phyloP scores from a whole-genome alignment of 1,140 invertebrate species.

The Diplogasteroides magnus region DNA sequence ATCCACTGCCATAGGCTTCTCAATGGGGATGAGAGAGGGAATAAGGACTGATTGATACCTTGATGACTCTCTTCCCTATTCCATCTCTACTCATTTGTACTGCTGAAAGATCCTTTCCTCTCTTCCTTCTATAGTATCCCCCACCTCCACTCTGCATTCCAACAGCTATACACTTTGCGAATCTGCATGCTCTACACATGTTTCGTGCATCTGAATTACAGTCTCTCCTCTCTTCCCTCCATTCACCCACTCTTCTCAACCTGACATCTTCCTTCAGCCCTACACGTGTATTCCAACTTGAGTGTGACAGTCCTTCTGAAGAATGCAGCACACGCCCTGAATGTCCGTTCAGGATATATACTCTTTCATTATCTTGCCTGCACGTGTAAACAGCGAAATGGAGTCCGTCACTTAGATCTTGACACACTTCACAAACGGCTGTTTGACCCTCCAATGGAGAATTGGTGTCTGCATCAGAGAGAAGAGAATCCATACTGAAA shows the following conservation, averaged over 20 bases:
- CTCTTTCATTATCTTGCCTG: background rate
- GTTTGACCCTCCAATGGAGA: too few species aligned
- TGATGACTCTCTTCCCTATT: background rate
- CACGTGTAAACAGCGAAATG: conserved; percentile 17
- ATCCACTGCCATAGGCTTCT: too few species aligned
- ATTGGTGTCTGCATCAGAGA: too few species aligned
- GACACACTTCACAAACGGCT: conserved; percentile 12
- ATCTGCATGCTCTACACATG: conserved; percentile 5
- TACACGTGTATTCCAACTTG: conserved; percentile 3
- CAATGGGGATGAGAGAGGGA: too few species aligned
- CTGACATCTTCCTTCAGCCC: background rate
- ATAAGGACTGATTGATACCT: too few species aligned
- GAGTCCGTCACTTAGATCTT: conserved; percentile 3
- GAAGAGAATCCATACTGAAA: too few species aligned
- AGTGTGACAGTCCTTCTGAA: conserved; percentile 15
- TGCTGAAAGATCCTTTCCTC: background rate
- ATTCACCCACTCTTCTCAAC: background rate
- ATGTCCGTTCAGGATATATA: background rate
- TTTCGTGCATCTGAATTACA: conserved; percentile 5
- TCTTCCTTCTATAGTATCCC: too few species aligned
- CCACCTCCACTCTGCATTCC: conserved; percentile 2
- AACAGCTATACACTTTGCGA: conserved; percentile 2
- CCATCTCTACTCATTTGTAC: conserved; percentile 5
- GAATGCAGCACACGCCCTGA: conserved; percentile 22
- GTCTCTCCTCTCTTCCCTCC: background rate